phyloP scores from a whole-genome alignment of 1,140 invertebrate species.

The Aphaenogaster rudis region DNA sequence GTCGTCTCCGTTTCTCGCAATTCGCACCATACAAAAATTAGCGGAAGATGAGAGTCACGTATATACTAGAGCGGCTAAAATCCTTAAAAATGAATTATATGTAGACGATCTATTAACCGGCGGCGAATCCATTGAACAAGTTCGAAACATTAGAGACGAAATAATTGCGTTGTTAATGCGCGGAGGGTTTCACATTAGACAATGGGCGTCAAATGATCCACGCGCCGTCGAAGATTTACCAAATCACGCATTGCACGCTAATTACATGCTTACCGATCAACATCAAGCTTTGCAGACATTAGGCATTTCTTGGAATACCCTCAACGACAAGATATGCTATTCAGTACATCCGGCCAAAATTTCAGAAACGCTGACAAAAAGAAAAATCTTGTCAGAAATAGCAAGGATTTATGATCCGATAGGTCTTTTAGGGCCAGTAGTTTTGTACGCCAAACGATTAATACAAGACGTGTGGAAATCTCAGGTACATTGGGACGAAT shows the following conservation, averaged over 20 bases:
- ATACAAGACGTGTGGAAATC: too few species aligned
- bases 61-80: conserved; percentile 71
- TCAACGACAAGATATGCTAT: too few species aligned
- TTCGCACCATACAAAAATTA: conserved; percentile 74
- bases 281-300: too few species aligned
- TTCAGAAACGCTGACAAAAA: too few species aligned
- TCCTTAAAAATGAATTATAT: conserved; percentile 82
- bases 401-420: too few species aligned
- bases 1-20: conserved; percentile 79
- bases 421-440: too few species aligned
- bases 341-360: too few species aligned
- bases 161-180: background rate
- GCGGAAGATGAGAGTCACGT: conserved; percentile 66
- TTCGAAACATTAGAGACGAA: background rate
- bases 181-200: background rate
- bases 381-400: too few species aligned
- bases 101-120: conserved; percentile 83
- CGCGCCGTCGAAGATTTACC: background rate
- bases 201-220: background rate
- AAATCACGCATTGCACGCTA: background rate
- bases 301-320: too few species aligned
- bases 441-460: too few species aligned
- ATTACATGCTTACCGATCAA: background rate
- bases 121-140: conserved; percentile 63
- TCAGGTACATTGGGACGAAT: too few species aligned